phyloP scores from a whole-genome alignment of 2,797 vertebrate genomes.

The Microctenopoma lineatum region DNA sequence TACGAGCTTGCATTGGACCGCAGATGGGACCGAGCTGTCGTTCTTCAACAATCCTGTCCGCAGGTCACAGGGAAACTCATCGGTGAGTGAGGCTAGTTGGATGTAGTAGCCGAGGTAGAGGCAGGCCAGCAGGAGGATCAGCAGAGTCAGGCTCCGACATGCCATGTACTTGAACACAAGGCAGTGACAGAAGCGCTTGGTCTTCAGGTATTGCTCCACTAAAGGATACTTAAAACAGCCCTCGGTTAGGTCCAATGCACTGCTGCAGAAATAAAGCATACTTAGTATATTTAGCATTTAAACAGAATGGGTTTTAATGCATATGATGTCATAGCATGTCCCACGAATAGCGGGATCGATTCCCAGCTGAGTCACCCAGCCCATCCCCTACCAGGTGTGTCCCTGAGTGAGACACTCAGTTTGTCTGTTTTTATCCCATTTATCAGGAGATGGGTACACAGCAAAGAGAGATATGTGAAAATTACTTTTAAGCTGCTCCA shows the following conservation, averaged over 20 bases:
- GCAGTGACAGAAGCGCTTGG: conserved; percentile 84
- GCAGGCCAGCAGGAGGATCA: conserved; percentile 86
- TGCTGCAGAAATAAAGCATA: conserved; percentile 51
- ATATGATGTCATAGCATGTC: too few relatives aligned
- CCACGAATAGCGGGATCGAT: too few relatives aligned
- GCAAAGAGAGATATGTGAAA: neutral
- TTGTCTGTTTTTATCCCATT: too few relatives aligned
- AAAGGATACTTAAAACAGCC: conserved; percentile 93
- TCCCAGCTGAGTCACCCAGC: too few relatives aligned
- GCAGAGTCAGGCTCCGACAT: conserved; percentile 86
- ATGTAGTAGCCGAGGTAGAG: conserved; percentile 93
- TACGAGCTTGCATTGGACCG: conserved; percentile 93
- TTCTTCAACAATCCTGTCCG: conserved; percentile 90
- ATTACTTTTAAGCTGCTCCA: neutral
- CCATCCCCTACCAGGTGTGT: too few relatives aligned
- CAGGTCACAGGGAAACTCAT: conserved; percentile 93
- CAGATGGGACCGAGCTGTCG: conserved; percentile 82
- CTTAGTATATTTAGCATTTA: neutral
- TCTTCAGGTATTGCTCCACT: conserved; percentile 95
- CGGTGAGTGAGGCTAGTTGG: conserved; percentile 87
- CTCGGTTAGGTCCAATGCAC: conserved; percentile 89
- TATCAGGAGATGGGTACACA: neutral
- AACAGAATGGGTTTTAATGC: too few relatives aligned
- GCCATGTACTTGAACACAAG: conserved; percentile 89
- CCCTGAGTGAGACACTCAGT: too few relatives aligned